Evolutionary conservation across 2,888 invertebrate genomes (phyloP).

Genomic region (Phoenoteleia sp.): DNA sequence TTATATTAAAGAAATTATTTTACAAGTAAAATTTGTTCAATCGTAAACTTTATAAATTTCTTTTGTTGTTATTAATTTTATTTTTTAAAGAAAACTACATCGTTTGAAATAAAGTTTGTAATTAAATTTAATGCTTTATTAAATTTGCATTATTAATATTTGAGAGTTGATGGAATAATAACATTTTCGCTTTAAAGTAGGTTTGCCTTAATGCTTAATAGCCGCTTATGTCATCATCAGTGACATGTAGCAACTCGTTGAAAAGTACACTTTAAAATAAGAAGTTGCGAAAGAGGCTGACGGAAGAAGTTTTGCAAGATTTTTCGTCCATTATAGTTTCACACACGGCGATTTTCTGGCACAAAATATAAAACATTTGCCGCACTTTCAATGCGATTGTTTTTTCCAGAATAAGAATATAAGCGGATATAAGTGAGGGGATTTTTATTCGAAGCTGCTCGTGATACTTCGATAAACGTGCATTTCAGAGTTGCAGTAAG

Average conservation of each 20-base stretch:
- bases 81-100: too few species aligned
- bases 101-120: too few species aligned
- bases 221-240: neutral
- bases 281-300: slow-evolving; percentile 31
- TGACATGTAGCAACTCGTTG: slow-evolving; percentile 16
- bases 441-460: slow-evolving; percentile 64
- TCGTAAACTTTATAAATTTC: too few species aligned
- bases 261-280: slow-evolving; percentile 41
- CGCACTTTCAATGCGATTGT: slow-evolving; percentile 71
- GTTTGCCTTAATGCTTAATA: slow-evolving; percentile 29
- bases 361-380: slow-evolving; percentile 66
- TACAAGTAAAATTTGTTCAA: too few species aligned
- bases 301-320: slow-evolving; percentile 53
- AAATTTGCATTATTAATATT: too few species aligned
- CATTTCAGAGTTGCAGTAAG: slow-evolving; percentile 56
- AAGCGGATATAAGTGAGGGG: slow-evolving; percentile 65
- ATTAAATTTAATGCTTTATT: too few species aligned
- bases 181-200: neutral
- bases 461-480: slow-evolving; percentile 69
- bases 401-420: slow-evolving; percentile 61
- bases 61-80: too few species aligned
- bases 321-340: slow-evolving; percentile 56
- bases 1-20: too few species aligned
- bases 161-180: too few species aligned
- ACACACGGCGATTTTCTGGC: slow-evolving; percentile 52